Evolutionary conservation across 2,888 invertebrate species (phyloP), one percentile per base, ranked within the genome.

Genomic region (Creontiades dilutus): DNA sequence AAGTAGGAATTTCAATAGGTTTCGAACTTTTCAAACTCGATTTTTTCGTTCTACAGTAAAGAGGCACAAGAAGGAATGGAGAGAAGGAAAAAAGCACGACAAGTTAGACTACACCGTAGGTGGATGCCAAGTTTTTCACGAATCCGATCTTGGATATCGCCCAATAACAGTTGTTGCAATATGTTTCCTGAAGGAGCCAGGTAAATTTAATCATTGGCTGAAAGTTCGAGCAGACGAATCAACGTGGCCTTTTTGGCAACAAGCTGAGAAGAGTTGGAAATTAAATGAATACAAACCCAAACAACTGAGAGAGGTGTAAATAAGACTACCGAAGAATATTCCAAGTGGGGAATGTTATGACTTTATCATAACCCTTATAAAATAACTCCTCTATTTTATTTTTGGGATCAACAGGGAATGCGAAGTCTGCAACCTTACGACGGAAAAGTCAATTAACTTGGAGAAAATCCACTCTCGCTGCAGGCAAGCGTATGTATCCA

Each of bases 181-280:
- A 23, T 13, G 68, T 68, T n/a, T 23, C 52, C 1, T 0, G 27
- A 68, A 5, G 23, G 23, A 47, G 16, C 46, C n/a, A 14, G 28
- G 78, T 78, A 78, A 78, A 78, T 78, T 14, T 78, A 78, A 78
- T 14, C 19, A 23, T 76, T 76, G 76, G 76, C 19, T 28, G 46
- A 78, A 46, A 3, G 46, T 46, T n/a, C n/a, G 23, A 23, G 61
- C 11, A 19, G 23, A 11, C n/a, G 68, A 0, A 68, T 23, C 68
- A 68, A 68, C 68, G 23, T 5, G 11, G 23, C 12, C 68, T 4
- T 11, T 68, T 27, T 68, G 68, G 68, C 68, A 68, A 68, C 57
- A 57, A 57, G 14, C 7, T 19, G 3, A 27, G 4, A 68, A 13
- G 68, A 12, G 68, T 68, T 68, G 12, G 68, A 23, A 68, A 68